Conservation (phyloP, 1,140 invertebrate species). For the Zaprionus kolodkinae region DNA sequence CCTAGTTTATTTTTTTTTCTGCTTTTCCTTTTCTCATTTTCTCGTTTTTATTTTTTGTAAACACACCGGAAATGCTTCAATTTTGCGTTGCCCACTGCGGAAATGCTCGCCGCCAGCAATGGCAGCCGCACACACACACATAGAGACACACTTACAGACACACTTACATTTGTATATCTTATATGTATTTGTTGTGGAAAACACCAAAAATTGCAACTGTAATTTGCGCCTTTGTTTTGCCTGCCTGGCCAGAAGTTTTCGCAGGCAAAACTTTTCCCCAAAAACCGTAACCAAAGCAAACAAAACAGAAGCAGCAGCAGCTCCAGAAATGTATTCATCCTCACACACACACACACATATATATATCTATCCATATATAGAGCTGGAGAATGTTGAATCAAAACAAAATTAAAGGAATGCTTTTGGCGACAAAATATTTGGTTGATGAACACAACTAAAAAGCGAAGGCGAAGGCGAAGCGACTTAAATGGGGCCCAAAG, state of each 20-base stretch:
- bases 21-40: too few relatives aligned
- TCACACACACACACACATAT: conserved; percentile 19
- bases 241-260: conserved; percentile 63
- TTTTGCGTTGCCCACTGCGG: conserved; percentile 64
- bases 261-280: conserved; percentile 58
- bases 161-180: conserved; percentile 14
- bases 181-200: conserved; percentile 39
- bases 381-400: conserved; percentile 60
- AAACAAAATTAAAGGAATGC: conserved; percentile 79
- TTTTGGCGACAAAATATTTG: conserved; percentile 73
- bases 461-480: not conserved
- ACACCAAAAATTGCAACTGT: conserved; percentile 64
- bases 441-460: conserved; percentile 36
- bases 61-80: conserved; percentile 78
- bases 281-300: conserved; percentile 58
- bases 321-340: conserved; percentile 29
- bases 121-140: conserved; percentile 27
- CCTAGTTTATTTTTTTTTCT: conserved; percentile 29
- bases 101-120: conserved; percentile 62
- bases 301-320: conserved; percentile 8
- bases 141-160: conserved; percentile 33
- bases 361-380: not conserved
- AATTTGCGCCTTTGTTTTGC: conserved; percentile 79
- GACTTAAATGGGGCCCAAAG: conserved; percentile 16
- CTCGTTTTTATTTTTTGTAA: conserved; percentile 39